Base-by-base conservation (phyloP, 1,140 invertebrate genomes). In the Sipha flava region DNA sequence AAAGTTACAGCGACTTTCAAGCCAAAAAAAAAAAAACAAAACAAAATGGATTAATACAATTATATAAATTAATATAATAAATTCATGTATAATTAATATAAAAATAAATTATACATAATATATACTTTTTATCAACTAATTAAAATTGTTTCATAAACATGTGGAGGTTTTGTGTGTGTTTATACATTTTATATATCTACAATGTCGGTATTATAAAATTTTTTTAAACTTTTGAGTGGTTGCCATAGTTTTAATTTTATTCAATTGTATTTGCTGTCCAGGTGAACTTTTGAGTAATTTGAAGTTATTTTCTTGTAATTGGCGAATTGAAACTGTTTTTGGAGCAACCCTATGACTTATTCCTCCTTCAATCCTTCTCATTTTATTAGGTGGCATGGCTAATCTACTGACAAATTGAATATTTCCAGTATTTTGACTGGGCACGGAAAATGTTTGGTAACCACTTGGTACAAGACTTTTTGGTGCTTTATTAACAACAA, bases 231-330 rank as follows among this genome's bases (percentile, higher is more conserved):
- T 77, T 77, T 77, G 73, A 9, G 73, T 77, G 6, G 73, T 77
- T n/a, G 73, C 73, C 73, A 77, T 77, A 29, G 73, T 77, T 77
- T 77, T 77, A 14, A 77, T 59, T 77, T 77, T 77, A 54, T 59
- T 77, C 9, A 77, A 10, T 1, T 77, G 52, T 59, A 59, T 40
- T 12, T 40, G 52, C 29, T 59, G 73, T 77, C 52, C 73, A 12
- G 31, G 29, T 0, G n/a, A 3, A 43, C 10, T 77, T 45, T 77
- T 77, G 0, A 77, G n/a, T 40, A 77, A 12, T 59, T 57, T 77
- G 2, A 77, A 4, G 2, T 59, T 75, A 34, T 12, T 23, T 12
- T 77, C 73, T 77, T 77, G 73, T 37, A 77, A 26, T 4, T 77
- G 73, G 3, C 52, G 73, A 3, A 77, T 59, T 9, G 73, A 77